Percentiles rank a stretch among this genome's conserved stretches.
phyloP scores from a whole-genome alignment of 2,797 vertebrate species.

The Poecilia wingei region DNA sequence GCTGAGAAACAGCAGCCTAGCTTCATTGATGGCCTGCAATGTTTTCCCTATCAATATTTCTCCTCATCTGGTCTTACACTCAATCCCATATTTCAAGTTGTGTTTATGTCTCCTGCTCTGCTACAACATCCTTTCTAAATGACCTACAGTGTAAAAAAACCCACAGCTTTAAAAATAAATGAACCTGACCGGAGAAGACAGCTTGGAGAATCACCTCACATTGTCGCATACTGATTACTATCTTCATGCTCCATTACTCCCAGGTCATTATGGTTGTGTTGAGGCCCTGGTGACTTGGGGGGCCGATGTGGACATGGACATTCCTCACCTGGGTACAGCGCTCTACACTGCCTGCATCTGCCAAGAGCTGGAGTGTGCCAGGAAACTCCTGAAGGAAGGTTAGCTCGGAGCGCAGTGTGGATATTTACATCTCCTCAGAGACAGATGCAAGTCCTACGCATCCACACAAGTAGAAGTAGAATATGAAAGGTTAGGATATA shows the following conservation, averaged over 20 bases:
- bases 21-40: constrained; percentile 15
- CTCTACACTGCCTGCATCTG: constrained; percentile 91
- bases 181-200: constrained; percentile 37
- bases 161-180: constrained; percentile 43
- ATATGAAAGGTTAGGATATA: constrained; percentile 3
- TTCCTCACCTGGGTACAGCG: constrained; percentile 92
- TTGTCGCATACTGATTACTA: constrained; percentile 54
- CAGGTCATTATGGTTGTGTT: constrained; percentile 93
- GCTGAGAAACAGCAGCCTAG: neutral
- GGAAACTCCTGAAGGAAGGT: constrained; percentile 94
- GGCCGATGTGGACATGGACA: constrained; percentile 91
- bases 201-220: constrained; percentile 53
- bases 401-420: constrained; percentile 33
- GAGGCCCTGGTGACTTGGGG: constrained; percentile 92
- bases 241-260: constrained; percentile 63
- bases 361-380: constrained; percentile 88
- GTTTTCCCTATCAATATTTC: constrained; percentile 2
- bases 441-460: constrained; percentile 15
- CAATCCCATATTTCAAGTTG: neutral
- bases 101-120: constrained; percentile 34
- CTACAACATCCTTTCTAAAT: constrained; percentile 9
- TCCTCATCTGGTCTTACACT: neutral
- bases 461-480: neutral
- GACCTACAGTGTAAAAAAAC: constrained; percentile 18
- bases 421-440: constrained; percentile 35